Evolutionary conservation across 92 coral and sea anemone genomes (phyloP).

Genomic region (Epizoanthus illoricatus): DNA sequence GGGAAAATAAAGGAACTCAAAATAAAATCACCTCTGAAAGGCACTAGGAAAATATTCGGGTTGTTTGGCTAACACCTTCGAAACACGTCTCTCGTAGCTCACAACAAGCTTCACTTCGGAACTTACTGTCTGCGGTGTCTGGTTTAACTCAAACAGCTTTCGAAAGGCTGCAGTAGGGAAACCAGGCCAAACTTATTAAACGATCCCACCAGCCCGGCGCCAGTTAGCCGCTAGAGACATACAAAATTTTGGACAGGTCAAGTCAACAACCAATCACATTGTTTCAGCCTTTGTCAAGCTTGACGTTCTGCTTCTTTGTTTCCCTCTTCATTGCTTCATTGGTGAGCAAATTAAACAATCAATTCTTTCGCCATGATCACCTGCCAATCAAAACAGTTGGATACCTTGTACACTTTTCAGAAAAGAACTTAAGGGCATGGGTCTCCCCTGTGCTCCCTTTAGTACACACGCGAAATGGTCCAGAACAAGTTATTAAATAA

Average conservation of each 20-base stretch:
- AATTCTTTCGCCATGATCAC: conserved; percentile 66
- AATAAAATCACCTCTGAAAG: conserved; percentile 35
- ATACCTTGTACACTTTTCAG: conserved; percentile 57
- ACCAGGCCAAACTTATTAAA: conserved; percentile 75
- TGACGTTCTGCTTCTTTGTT: conserved; percentile 84
- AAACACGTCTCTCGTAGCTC: conserved; percentile 40
- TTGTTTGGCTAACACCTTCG: conserved; percentile 70
- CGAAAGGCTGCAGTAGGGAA: conserved; percentile 90
- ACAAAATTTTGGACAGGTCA: conserved; percentile 85
- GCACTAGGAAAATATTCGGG: conserved; percentile 45
- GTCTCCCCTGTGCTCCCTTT: background rate
- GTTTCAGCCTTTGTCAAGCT: conserved; percentile 42
- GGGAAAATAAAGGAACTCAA: conserved; percentile 18
- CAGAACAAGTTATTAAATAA: background rate
- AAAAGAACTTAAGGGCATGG: background rate
- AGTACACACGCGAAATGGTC: conserved; percentile 18
- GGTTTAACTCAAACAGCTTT: conserved; percentile 86
- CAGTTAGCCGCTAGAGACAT: conserved; percentile 70
- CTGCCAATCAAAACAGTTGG: conserved; percentile 83
- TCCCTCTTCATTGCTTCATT: conserved; percentile 73
- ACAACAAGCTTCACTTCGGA: conserved; percentile 73
- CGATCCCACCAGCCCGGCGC: conserved; percentile 92
- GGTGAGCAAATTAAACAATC: conserved; percentile 93
- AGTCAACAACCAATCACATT: conserved; percentile 65
- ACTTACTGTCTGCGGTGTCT: conserved; percentile 78